A percentile compares a stretch with the other conserved stretches of the same genome.
phyloP scores from a whole-genome alignment of 2,797 vertebrate genomes.

The Coluber constrictor region DNA sequence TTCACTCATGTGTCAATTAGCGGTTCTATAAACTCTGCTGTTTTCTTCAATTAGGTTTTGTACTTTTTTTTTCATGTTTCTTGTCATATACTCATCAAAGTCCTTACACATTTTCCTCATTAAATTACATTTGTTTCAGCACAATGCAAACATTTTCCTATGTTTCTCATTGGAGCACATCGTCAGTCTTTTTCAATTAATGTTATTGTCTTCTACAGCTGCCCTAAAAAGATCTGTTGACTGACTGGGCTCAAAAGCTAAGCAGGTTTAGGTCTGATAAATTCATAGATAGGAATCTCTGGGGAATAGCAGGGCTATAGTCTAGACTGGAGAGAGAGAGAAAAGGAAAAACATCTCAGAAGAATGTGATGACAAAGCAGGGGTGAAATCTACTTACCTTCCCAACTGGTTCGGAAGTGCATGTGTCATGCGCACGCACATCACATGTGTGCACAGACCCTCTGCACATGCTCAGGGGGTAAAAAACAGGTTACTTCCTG shows the following conservation, averaged over 20 bases:
- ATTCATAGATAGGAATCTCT: background rate
- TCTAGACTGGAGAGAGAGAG: background rate
- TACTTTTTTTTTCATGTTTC: background rate
- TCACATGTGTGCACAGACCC: too few relatives aligned
- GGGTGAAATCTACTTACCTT: too few relatives aligned
- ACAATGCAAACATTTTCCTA: background rate
- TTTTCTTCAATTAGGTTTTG: background rate
- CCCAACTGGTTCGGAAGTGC: too few relatives aligned
- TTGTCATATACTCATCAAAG: background rate
- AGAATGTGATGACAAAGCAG: background rate
- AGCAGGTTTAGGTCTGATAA: background rate
- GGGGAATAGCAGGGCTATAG: background rate
- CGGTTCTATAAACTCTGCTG: background rate
- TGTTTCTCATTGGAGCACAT: background rate
- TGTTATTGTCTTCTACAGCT: background rate
- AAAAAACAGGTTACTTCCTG: too few relatives aligned
- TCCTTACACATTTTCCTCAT: background rate
- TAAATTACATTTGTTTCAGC: background rate
- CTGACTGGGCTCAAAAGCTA: background rate
- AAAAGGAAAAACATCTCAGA: background rate
- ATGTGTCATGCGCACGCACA: too few relatives aligned
- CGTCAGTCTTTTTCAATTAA: background rate
- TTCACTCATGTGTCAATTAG: background rate
- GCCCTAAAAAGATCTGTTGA: background rate
- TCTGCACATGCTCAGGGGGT: too few relatives aligned